Conservation (phyloP, 1,140 invertebrate species). For the Ceratoteleas bidentatus region DNA sequence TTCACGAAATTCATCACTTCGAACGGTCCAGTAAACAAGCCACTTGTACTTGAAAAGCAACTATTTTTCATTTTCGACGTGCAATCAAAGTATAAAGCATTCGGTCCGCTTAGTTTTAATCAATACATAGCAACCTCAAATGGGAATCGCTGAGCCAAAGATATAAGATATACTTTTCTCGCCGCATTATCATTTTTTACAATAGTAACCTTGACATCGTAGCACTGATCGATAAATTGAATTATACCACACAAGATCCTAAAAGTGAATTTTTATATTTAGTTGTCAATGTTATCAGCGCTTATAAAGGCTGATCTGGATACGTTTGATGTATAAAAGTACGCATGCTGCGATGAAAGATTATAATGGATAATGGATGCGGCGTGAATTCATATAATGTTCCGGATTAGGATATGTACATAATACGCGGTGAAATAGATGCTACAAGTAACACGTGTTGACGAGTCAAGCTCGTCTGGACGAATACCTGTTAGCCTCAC, state of each 20-base stretch:
- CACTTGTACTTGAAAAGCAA: no score
- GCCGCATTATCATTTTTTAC: slow-evolving; percentile 4
- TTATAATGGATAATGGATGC: not conserved
- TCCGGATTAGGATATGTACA: not conserved
- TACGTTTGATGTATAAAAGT: not conserved
- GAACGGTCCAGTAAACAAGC: no score
- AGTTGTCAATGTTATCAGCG: slow-evolving; percentile 10
- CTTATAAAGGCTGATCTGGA: not conserved
- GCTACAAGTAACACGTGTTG: slow-evolving; percentile 66
- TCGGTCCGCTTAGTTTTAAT: no score
- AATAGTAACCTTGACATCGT: slow-evolving; percentile 37
- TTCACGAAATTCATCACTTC: no score
- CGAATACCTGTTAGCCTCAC: slow-evolving; percentile 71
- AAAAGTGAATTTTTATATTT: slow-evolving; percentile 33
- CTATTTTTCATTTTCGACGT: no score
- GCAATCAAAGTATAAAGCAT: no score
- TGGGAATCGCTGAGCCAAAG: no score
- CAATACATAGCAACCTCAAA: no score
- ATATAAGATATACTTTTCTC: not conserved
- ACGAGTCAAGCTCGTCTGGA: no score
- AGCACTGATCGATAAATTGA: slow-evolving; percentile 29
- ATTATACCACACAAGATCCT: slow-evolving; percentile 15
- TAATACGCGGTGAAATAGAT: slow-evolving; percentile 38
- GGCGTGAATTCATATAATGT: not conserved
- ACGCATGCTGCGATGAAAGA: not conserved